A percentile compares a stretch with the other conserved stretches of the same genome.
These are phyloP conservation scores for Euspilapteryx auroguttella DNA, from an alignment of 2,888 invertebrate species.

Conservation along the genomic window DNA sequence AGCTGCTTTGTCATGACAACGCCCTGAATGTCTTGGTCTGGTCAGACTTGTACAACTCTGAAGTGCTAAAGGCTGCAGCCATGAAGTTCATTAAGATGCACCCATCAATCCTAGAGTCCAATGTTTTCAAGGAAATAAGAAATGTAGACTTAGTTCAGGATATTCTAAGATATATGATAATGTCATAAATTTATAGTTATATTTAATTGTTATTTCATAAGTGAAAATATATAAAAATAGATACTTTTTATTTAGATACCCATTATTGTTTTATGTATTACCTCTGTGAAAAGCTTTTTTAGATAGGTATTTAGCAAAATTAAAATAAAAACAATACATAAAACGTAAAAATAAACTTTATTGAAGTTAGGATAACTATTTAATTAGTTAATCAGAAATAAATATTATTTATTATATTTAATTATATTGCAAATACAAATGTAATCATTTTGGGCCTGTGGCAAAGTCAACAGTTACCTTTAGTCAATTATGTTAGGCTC, in stretches of 20 bases:
- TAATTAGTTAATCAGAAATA: conserved; percentile 19
- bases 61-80: conserved; percentile 22
- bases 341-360: conserved; percentile 57
- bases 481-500: no score
- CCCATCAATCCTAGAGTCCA: conserved; percentile 17
- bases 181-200: no score
- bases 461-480: no score
- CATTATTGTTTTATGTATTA: no score
- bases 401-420: conserved; percentile 18
- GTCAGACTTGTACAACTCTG: conserved; percentile 35
- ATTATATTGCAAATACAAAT: no score
- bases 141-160: conserved; percentile 27
- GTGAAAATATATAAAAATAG: no score
- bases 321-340: conserved; percentile 21
- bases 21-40: conserved; percentile 30
- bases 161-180: no score
- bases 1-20: conserved; percentile 26
- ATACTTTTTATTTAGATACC: no score
- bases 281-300: no score
- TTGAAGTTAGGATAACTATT: conserved; percentile 37
- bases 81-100: conserved; percentile 38
- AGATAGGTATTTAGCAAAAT: background rate
- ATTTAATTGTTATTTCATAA: no score
- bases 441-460: no score
- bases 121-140: conserved; percentile 26